phyloP scores from a whole-genome alignment of 2,113 vertebrate species.

The Ammodytes dubius region DNA sequence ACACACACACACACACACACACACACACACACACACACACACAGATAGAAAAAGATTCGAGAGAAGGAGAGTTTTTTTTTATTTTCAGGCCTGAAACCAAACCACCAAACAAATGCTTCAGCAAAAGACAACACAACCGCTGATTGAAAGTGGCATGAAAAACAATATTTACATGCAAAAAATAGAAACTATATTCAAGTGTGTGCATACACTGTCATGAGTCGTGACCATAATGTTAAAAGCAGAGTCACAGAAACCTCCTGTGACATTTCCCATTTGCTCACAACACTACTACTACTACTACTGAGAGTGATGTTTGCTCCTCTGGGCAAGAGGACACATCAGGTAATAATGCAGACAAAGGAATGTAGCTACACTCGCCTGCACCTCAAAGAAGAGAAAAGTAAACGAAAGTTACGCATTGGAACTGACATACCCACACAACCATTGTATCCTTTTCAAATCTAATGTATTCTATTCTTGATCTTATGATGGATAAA shows the following conservation, averaged over 20 bases:
- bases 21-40: constrained; percentile 46
- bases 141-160: constrained; percentile 24
- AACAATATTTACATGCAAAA: constrained; percentile 12
- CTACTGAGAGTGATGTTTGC: constrained; percentile 34
- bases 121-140: neutral
- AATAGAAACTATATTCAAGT: constrained; percentile 1
- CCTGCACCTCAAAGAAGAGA: constrained; percentile 18
- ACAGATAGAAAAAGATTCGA: constrained; percentile 15
- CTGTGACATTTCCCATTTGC: constrained; percentile 45
- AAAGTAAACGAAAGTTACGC: constrained; percentile 1
- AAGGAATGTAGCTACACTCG: constrained; percentile 5
- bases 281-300: constrained; percentile 26
- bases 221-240: constrained; percentile 34
- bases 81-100: constrained; percentile 18
- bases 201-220: constrained; percentile 3
- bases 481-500: neutral
- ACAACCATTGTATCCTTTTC: neutral
- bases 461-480: neutral
- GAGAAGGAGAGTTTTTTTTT: neutral
- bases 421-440: neutral
- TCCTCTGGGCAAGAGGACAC: constrained; percentile 3
- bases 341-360: constrained; percentile 9
- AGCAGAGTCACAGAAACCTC: constrained; percentile 29
- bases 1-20: constrained; percentile 44
- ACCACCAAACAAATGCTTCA: constrained; percentile 24